Base-by-base conservation (phyloP, 2,888 invertebrate species). In the Drosophila fulvimacula region DNA sequence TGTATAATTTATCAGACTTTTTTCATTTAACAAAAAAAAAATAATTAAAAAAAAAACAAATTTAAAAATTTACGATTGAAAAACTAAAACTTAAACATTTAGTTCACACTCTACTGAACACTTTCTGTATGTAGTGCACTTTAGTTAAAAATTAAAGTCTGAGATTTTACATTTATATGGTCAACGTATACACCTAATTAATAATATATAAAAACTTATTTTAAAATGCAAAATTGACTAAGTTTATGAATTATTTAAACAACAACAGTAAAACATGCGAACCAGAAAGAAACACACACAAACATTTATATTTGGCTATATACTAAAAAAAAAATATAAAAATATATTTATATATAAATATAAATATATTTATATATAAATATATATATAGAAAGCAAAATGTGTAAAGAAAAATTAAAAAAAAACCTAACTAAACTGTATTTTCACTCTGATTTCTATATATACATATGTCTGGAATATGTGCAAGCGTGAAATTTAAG, bases 111-210 rank as follows among this genome's bases (percentile, higher is more conserved):
- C 73, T 60, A 75, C 76, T 65, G 55, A 81, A 68, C 63, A 58
- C 63, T 67, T 76, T 82, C 76, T 82, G 74, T 82, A 81, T 81
- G 82, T 90, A 90, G 90, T 81, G 81, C 79, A 86, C 84, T 89
- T 90, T 88, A 81, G 86, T 90, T 90, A 79, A 86, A 90, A 84
- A 86, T 90, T 90, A 86, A 90, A 90, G 90, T 90, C 90, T 90
- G 90, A 90, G 84, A 81, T 81, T 89, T 86, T 88, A 83, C 81
- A 83, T 86, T 88, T 80, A 86, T 69, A 78, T 88, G 77, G 76
- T 82, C 73, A 73, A 79, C 69, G 81, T 84, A 86, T 86, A 86
- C 79, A 88, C 61, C 73, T 70, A 62, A 76, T 51, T 56, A 71
- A 67, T 74, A 78, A 60, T 70, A 82, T 62, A 76, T 17, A 27